A percentile compares a stretch with the other conserved stretches of the same genome.
Evolutionary conservation across 2,888 invertebrate genomes (phyloP).

Genomic region (Vesta saturnalis): DNA sequence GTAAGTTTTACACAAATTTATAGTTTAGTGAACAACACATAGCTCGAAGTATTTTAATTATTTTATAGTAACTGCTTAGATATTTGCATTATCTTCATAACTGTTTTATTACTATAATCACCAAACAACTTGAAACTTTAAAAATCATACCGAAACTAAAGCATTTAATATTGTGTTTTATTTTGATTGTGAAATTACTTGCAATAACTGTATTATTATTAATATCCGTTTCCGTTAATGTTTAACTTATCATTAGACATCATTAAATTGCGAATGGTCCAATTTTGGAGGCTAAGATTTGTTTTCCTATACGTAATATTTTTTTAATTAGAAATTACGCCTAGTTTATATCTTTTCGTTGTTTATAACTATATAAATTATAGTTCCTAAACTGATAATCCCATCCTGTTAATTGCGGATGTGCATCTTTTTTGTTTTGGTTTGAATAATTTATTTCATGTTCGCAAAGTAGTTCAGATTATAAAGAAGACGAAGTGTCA

Average conservation of each 20-base stretch:
- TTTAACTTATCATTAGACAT: not conserved
- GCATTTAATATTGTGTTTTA: not conserved
- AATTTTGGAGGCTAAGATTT: too few relatives aligned
- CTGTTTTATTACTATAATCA: not conserved
- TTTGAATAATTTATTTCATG: too few relatives aligned
- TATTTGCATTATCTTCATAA: not conserved
- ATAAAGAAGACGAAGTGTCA: too few relatives aligned
- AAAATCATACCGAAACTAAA: not conserved
- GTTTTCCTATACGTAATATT: too few relatives aligned
- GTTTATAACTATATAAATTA: not conserved
- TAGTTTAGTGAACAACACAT: too few relatives aligned
- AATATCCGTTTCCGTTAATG: not conserved
- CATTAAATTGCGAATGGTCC: not conserved
- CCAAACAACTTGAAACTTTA: not conserved
- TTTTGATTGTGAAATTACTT: not conserved
- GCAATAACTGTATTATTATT: not conserved
- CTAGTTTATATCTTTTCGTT: not conserved
- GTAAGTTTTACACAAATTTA: too few relatives aligned
- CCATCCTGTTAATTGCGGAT: conserved; percentile 1
- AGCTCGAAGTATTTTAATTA: too few relatives aligned
- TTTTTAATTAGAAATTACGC: too few relatives aligned
- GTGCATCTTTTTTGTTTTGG: not conserved
- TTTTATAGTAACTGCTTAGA: too few relatives aligned
- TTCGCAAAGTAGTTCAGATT: too few relatives aligned
- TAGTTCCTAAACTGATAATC: too few relatives aligned